These are phyloP conservation scores for Neoscelio sp. DNA, from an alignment of 2,888 invertebrate species.

Conservation along the genomic window DNA sequence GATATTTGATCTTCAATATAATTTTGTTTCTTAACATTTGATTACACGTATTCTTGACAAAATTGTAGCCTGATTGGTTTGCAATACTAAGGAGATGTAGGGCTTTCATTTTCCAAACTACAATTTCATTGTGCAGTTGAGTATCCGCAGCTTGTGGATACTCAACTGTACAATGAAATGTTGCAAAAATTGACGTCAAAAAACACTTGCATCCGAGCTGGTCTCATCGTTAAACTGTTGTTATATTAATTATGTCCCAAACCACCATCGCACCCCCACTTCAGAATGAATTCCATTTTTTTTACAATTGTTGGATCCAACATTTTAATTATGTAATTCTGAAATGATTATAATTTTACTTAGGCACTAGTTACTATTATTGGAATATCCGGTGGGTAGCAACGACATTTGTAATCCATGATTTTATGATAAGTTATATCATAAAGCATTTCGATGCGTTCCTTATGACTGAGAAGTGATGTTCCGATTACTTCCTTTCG, in stretches of 20 bases:
- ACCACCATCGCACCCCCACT: constrained; percentile 70
- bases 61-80: constrained; percentile 56
- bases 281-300: constrained; percentile 63
- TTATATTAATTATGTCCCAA: background rate
- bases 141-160: background rate
- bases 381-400: constrained; percentile 65
- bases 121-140: constrained; percentile 8
- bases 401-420: constrained; percentile 53
- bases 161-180: too few relatives aligned
- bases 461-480: constrained; percentile 3
- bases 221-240: background rate
- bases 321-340: constrained; percentile 53
- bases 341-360: constrained; percentile 68
- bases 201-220: constrained; percentile 4
- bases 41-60: constrained; percentile 38
- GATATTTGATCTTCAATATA: constrained; percentile 27
- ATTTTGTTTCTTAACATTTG: constrained; percentile 26
- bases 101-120: constrained; percentile 40
- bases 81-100: constrained; percentile 45
- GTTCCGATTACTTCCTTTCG: constrained; percentile 19
- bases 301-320: constrained; percentile 22
- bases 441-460: background rate
- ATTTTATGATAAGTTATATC: constrained; percentile 34
- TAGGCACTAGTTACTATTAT: constrained; percentile 64
- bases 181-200: constrained; percentile 1